Percentiles rank a stretch among this genome's conserved stretches.
phyloP scores from a whole-genome alignment of 2,113 vertebrate species.

The Montifringilla adamsi region DNA sequence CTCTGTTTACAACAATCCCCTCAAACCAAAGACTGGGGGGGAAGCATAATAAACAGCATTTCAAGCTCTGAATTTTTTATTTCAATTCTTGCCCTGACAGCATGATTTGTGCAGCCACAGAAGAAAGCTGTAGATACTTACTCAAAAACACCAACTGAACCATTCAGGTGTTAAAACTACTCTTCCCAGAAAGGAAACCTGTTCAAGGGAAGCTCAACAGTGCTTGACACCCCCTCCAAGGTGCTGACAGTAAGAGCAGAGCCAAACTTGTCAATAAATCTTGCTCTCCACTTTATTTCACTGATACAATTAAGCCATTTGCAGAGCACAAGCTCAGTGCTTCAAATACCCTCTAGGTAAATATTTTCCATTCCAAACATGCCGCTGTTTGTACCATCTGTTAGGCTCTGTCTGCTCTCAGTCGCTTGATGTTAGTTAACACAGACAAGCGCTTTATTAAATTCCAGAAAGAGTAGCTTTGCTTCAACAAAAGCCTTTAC shows the following conservation, averaged over 20 bases:
- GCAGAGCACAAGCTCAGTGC: slow-evolving; percentile 56
- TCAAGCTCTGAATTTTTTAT: neutral
- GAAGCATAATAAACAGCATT: neutral
- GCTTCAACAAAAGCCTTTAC: neutral
- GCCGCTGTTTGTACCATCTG: slow-evolving; percentile 53
- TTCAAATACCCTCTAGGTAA: slow-evolving; percentile 67
- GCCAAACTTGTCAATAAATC: slow-evolving; percentile 7
- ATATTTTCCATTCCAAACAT: slow-evolving; percentile 62
- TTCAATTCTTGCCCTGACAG: neutral
- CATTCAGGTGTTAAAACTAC: neutral
- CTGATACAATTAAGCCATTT: slow-evolving; percentile 78
- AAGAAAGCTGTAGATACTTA: neutral
- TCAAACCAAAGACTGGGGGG: neutral
- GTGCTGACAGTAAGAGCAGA: neutral
- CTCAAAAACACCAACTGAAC: neutral
- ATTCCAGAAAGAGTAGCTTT: neutral
- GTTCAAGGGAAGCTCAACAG: neutral
- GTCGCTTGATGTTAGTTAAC: slow-evolving; percentile 45
- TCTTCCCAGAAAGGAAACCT: neutral
- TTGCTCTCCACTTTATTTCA: slow-evolving; percentile 48
- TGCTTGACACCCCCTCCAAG: neutral
- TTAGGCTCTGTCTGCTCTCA: slow-evolving; percentile 29
- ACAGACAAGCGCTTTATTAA: slow-evolving; percentile 27
- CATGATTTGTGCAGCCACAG: neutral
- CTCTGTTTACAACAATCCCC: neutral